Conservation (phyloP, 2,797 vertebrate species). For the Sebastes matsubarae region DNA sequence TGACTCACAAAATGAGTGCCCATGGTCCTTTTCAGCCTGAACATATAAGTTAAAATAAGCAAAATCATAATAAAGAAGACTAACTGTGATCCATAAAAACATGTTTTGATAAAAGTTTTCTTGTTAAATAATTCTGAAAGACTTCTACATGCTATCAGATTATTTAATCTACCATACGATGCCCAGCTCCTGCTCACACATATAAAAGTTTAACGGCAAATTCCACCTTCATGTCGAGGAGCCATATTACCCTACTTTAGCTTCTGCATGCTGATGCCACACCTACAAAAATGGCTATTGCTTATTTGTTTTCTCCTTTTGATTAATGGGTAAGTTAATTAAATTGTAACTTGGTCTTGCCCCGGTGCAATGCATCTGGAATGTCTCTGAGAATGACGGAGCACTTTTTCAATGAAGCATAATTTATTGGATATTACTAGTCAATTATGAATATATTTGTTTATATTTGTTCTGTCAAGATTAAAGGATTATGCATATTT, state of each 20-base stretch:
- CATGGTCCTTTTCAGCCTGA: background rate
- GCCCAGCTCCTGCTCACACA: background rate
- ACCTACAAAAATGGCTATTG: background rate
- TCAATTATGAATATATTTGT: background rate
- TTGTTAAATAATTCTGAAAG: background rate
- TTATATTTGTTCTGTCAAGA: constrained; percentile 4
- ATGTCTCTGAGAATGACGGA: background rate
- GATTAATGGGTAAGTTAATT: constrained; percentile 32
- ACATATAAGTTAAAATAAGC: background rate
- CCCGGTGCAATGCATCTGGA: background rate
- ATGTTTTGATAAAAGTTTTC: background rate
- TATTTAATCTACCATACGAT: background rate
- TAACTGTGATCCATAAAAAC: background rate
- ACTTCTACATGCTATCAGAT: background rate
- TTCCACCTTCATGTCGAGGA: background rate
- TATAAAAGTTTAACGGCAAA: background rate
- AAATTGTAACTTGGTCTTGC: constrained; percentile 18
- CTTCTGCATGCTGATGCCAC: background rate
- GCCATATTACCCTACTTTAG: background rate
- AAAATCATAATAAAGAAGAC: background rate
- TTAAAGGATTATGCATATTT: constrained; percentile 3
- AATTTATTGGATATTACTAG: background rate
- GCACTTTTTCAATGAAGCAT: constrained; percentile 2
- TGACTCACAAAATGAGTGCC: background rate
- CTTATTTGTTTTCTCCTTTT: background rate